phyloP scores from a whole-genome alignment of 1,140 invertebrate species.

The Scaptomyza pallida region DNA sequence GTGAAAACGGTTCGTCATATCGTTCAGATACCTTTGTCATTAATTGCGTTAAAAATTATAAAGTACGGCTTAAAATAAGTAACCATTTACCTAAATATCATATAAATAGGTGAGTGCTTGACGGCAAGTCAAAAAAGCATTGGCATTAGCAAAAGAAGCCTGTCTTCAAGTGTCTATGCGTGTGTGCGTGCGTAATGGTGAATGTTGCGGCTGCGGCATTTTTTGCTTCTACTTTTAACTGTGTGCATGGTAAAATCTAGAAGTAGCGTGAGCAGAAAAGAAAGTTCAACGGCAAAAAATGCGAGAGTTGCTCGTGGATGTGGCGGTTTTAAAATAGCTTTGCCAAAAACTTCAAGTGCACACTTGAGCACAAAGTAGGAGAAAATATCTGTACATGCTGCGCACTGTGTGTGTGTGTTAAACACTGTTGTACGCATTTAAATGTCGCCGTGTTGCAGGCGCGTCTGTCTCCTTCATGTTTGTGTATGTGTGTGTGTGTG shows the following conservation, averaged over 20 bases:
- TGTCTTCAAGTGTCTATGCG: slow-evolving; percentile 17
- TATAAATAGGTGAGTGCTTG: slow-evolving; percentile 41
- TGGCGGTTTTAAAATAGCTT: slow-evolving; percentile 76
- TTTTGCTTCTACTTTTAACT: slow-evolving; percentile 39
- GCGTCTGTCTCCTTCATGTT: slow-evolving; percentile 16
- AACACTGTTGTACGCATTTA: slow-evolving; percentile 59
- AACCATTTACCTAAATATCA: slow-evolving; percentile 7
- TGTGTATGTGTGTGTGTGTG: slow-evolving; percentile 13
- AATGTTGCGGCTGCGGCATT: slow-evolving; percentile 55
- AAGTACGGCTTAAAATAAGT: slow-evolving; percentile 26
- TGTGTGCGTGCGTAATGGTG: slow-evolving; percentile 45
- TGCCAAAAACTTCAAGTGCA: slow-evolving; percentile 81
- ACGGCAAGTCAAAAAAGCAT: background rate
- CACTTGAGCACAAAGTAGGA: slow-evolving; percentile 54
- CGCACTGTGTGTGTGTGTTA: slow-evolving; percentile 39
- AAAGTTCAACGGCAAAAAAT: slow-evolving; percentile 70
- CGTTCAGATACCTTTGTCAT: slow-evolving; percentile 42
- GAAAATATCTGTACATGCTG: slow-evolving; percentile 64
- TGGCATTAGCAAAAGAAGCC: slow-evolving; percentile 13
- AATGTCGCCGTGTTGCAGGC: slow-evolving; percentile 69
- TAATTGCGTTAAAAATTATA: slow-evolving; percentile 29
- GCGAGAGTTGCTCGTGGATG: slow-evolving; percentile 61
- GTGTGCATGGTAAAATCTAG: slow-evolving; percentile 75
- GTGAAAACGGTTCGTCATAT: slow-evolving; percentile 47
- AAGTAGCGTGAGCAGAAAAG: slow-evolving; percentile 79